These are phyloP conservation scores for Apogon hyalosoma DNA, from an alignment of 2,797 vertebrate species.

Conservation along the genomic window DNA sequence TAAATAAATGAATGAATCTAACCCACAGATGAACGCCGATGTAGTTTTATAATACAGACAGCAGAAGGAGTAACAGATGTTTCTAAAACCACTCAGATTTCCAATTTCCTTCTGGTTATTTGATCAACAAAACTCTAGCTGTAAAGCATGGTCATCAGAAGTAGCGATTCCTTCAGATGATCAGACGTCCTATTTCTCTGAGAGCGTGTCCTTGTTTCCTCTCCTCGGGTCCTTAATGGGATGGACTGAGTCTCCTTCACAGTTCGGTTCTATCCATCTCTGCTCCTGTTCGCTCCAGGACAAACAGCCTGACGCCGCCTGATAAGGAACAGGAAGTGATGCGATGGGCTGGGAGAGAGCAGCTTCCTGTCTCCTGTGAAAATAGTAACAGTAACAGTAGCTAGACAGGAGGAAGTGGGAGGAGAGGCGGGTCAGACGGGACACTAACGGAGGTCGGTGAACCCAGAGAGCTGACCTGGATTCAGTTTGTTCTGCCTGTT, in stretches of 20 bases:
- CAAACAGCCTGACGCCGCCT: slow-evolving; percentile 73
- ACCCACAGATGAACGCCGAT: no score
- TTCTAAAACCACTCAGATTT: no score
- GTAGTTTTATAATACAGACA: no score
- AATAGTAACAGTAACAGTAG: slow-evolving; percentile 71
- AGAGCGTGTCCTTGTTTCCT: no score
- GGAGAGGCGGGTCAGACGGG: slow-evolving; percentile 27
- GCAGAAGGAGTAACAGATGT: no score
- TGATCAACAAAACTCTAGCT: no score
- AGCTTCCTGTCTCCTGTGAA: slow-evolving; percentile 77
- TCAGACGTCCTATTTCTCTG: no score
- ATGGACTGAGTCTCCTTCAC: background rate
- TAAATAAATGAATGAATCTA: no score
- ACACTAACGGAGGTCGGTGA: slow-evolving; percentile 24
- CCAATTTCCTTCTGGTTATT: no score
- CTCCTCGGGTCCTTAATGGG: no score
- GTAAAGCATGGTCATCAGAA: no score
- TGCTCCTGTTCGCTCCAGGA: slow-evolving; percentile 67
- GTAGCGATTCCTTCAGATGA: no score
- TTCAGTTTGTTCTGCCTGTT: slow-evolving; percentile 21
- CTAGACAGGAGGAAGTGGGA: slow-evolving; percentile 48
- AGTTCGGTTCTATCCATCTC: background rate
- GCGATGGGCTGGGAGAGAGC: slow-evolving; percentile 62
- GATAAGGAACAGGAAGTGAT: slow-evolving; percentile 82
- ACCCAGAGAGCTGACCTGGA: slow-evolving; percentile 19